phyloP scores from a whole-genome alignment of 2,113 vertebrate species.

The Rhinolophus ferrumequinum region DNA sequence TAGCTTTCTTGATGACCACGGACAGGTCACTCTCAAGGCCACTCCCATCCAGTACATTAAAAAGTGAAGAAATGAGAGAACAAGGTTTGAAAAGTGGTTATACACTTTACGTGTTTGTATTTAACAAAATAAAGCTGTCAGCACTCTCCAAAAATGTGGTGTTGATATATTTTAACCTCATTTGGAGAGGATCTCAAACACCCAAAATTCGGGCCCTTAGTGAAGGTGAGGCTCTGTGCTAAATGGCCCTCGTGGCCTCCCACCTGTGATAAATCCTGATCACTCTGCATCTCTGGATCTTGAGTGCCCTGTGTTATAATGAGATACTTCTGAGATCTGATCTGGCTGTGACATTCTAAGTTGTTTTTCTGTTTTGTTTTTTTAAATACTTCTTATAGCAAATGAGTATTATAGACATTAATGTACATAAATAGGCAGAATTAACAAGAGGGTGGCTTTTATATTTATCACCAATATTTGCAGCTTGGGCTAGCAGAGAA shows the following conservation, averaged over 20 bases:
- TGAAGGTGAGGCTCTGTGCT: neutral
- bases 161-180: neutral
- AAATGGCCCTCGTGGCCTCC: neutral
- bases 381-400: neutral
- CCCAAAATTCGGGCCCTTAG: neutral
- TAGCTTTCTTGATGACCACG: neutral
- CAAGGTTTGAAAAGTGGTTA: constrained; percentile 10
- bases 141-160: neutral
- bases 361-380: neutral
- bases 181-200: neutral
- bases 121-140: neutral
- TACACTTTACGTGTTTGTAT: neutral
- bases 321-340: neutral
- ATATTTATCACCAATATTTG: constrained; percentile 28
- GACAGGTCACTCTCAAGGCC: neutral
- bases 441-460: neutral
- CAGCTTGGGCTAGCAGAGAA: neutral
- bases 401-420: neutral
- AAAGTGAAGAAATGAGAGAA: neutral
- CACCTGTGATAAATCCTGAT: neutral
- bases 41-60: neutral
- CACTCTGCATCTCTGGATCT: neutral
- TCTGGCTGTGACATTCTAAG: neutral
- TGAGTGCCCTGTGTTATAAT: neutral
- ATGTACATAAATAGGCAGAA: constrained; percentile 10